Evolutionary conservation across 2,888 invertebrate genomes (phyloP).

Genomic region (Aphrophora alni): DNA sequence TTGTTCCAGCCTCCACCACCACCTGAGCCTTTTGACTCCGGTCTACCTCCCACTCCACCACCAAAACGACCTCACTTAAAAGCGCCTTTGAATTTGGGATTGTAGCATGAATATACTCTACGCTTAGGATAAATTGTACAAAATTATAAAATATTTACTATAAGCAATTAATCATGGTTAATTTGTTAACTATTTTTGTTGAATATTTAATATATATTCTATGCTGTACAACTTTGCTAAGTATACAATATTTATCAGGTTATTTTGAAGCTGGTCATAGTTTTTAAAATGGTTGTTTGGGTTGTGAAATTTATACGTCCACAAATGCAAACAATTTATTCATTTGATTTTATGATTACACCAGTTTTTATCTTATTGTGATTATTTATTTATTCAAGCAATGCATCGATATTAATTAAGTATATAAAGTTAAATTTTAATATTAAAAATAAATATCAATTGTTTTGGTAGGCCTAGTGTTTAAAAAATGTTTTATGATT

Average conservation of each 20-base stretch:
- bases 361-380: neutral
- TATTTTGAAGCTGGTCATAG: neutral
- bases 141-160: neutral
- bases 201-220: neutral
- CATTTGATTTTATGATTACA: neutral
- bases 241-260: neutral
- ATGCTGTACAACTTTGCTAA: neutral
- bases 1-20: slow-evolving; percentile 49
- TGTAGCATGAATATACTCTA: neutral
- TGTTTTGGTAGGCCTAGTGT: neutral
- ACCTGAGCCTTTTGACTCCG: slow-evolving; percentile 50
- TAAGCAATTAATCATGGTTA: neutral
- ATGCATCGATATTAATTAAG: neutral
- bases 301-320: neutral
- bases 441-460: neutral
- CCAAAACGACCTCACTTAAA: slow-evolving; percentile 52
- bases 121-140: neutral
- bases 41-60: slow-evolving; percentile 52
- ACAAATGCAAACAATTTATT: neutral
- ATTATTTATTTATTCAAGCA: neutral
- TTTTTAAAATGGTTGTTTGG: neutral
- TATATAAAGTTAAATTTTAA: neutral
- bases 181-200: neutral
- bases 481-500: neutral
- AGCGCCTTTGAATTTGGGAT: slow-evolving; percentile 41